Base-by-base conservation (phyloP, 2,113 vertebrate genomes). In the Brachyistius frenatus region DNA sequence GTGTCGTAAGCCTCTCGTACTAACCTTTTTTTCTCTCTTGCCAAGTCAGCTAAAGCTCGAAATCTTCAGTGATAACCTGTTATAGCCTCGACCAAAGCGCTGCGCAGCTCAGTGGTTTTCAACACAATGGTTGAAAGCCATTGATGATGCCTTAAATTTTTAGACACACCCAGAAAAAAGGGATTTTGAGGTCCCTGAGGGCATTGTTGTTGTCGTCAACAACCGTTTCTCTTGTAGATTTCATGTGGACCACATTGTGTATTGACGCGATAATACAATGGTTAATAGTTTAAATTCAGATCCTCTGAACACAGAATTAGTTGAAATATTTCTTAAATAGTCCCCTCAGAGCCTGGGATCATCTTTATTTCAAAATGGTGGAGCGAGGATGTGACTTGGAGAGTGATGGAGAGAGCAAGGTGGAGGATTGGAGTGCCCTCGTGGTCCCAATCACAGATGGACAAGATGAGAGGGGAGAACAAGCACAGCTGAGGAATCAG, bases 391-490 rank as follows among this genome's bases (percentile, higher is more conserved):
- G 73, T 46, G 54, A 70, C 58, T 75, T 64, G 57, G 39, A 65
- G 63, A 54, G 53, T 3, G 62, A 63, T 63, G 5, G 44, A 62
- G 69, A 73, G 60, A 67, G 63, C 15, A 33, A 56, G 79, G 81
- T 68, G 39, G 70, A 84, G 83, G 49, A 85, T 63, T 80, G 37
- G 62, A 87, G 88, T 85, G 81, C 69, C 86, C 80, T 73, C 5
- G 7, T 52, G 66, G 89, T 88, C 87, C 88, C 86, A 84, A 86
- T 87, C 80, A 87, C 89, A 92, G 90, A 93, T 91, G 88, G 89
- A 88, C 76, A 76, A 85, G 85, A 91, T 88, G 85, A 92, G 89
- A 90, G 76, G 80, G 66, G 72, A 84, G 60, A 73, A 70, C 70
- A 84, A 46, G 74, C 90, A 67, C 91, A 91, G 91, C 90, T 92